Conservation (phyloP, 2,888 invertebrate genomes). For the Meta bourneti region DNA sequence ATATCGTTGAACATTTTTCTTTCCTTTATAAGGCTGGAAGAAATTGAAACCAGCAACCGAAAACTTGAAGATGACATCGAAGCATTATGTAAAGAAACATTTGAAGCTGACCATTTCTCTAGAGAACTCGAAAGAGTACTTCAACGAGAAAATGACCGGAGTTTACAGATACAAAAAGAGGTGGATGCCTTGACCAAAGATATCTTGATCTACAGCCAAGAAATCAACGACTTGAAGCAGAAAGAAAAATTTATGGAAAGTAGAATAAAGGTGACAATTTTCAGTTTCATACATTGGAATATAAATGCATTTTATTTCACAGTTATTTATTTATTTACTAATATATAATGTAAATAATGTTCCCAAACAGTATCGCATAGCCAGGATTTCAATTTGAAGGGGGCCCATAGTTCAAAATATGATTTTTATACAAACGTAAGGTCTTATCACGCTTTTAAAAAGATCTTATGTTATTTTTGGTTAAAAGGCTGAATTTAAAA, state of each 20-base stretch:
- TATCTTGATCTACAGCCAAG: slow-evolving; percentile 38
- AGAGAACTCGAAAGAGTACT: slow-evolving; percentile 57
- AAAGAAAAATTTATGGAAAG: slow-evolving; percentile 45
- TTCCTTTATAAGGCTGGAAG: slow-evolving; percentile 20
- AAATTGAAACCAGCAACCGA: not conserved
- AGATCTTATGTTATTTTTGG: too few relatives aligned
- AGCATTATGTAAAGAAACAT: slow-evolving; percentile 50
- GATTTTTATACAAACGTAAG: too few relatives aligned
- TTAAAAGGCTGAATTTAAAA: too few relatives aligned
- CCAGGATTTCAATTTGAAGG: too few relatives aligned
- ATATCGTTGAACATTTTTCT: too few relatives aligned
- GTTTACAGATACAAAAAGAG: slow-evolving; percentile 38
- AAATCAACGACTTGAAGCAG: slow-evolving; percentile 47
- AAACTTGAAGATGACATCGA: slow-evolving; percentile 55
- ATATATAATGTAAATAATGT: too few relatives aligned
- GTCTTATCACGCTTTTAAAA: too few relatives aligned
- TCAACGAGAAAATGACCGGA: slow-evolving; percentile 42
- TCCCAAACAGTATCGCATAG: too few relatives aligned
- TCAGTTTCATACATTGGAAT: too few relatives aligned
- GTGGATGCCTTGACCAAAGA: slow-evolving; percentile 32
- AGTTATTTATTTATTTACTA: too few relatives aligned
- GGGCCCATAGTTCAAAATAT: too few relatives aligned
- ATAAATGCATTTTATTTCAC: too few relatives aligned
- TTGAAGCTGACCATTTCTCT: slow-evolving; percentile 61
- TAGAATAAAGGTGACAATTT: slow-evolving; percentile 65